phyloP scores from a whole-genome alignment of 2,888 invertebrate species.

The Sycophila texana region DNA sequence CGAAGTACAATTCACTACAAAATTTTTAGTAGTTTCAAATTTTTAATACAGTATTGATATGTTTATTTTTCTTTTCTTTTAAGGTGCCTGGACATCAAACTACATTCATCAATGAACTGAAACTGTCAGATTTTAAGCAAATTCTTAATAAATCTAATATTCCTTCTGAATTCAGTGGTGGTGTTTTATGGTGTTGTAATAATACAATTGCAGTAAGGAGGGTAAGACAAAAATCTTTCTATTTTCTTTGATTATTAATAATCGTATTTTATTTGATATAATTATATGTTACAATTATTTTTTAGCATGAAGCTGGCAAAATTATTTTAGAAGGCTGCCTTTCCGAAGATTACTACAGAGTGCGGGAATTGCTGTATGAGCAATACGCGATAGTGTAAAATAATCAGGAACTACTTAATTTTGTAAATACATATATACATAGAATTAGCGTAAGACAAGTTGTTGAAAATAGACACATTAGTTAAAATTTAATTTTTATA shows the following conservation, averaged over 20 bases:
- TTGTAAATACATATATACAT: slow-evolving; percentile 44
- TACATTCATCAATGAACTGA: slow-evolving; percentile 94
- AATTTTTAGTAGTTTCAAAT: neutral
- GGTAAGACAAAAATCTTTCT: slow-evolving; percentile 74
- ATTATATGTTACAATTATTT: slow-evolving; percentile 61
- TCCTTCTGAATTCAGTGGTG: slow-evolving; percentile 91
- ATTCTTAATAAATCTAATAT: slow-evolving; percentile 85
- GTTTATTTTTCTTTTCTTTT: slow-evolving; percentile 47
- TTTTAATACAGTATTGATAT: neutral
- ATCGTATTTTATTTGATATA: neutral
- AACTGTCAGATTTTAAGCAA: slow-evolving; percentile 93
- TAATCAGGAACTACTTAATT: neutral
- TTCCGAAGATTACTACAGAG: slow-evolving; percentile 95
- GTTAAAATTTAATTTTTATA: slow-evolving; percentile 2
- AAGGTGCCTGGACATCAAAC: slow-evolving; percentile 85
- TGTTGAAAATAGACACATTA: neutral
- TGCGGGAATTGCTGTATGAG: slow-evolving; percentile 93
- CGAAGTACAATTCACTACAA: slow-evolving; percentile 67
- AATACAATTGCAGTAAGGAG: slow-evolving; percentile 92
- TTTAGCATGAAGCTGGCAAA: slow-evolving; percentile 92
- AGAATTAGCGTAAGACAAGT: neutral
- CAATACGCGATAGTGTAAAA: slow-evolving; percentile 95
- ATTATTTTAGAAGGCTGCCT: slow-evolving; percentile 95
- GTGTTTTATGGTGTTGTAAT: slow-evolving; percentile 95
- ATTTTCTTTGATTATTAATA: neutral